Conservation (phyloP, 1,140 invertebrate genomes). For the Brachionus rubens region DNA sequence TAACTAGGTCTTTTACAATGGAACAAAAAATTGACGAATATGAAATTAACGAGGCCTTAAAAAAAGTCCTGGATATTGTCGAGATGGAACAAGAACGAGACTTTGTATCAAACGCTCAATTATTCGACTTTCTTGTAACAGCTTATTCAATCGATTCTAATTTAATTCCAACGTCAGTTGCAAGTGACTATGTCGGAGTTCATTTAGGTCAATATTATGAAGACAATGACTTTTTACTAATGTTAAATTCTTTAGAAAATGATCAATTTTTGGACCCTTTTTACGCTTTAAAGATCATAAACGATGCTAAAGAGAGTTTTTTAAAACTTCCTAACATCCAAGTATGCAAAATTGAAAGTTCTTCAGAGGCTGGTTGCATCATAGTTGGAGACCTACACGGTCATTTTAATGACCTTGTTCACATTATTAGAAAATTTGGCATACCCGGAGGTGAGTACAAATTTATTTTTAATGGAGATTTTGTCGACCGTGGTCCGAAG, state of each 20-base stretch:
- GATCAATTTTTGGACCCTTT: neutral
- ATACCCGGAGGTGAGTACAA: neutral
- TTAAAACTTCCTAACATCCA: neutral
- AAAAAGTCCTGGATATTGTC: neutral
- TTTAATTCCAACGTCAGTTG: neutral
- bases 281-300: constrained; percentile 4
- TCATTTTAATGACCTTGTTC: constrained; percentile 3
- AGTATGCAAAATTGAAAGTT: neutral
- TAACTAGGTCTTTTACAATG: too few relatives aligned
- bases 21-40: too few relatives aligned
- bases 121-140: constrained; percentile 1
- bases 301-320: neutral
- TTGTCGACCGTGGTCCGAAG: constrained; percentile 26
- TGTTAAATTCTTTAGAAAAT: constrained; percentile 18
- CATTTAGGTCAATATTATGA: neutral
- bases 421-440: constrained; percentile 23
- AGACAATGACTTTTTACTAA: neutral
- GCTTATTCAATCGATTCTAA: neutral
- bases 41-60: neutral
- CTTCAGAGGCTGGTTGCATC: neutral
- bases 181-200: neutral
- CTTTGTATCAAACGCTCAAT: neutral
- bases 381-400: constrained; percentile 44
- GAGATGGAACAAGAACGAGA: constrained; percentile 19
- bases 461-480: constrained; percentile 44